Evolutionary conservation across 2,888 invertebrate species (phyloP), one percentile per base, ranked within the genome.

Genomic region (Lasioglossum vierecki): DNA sequence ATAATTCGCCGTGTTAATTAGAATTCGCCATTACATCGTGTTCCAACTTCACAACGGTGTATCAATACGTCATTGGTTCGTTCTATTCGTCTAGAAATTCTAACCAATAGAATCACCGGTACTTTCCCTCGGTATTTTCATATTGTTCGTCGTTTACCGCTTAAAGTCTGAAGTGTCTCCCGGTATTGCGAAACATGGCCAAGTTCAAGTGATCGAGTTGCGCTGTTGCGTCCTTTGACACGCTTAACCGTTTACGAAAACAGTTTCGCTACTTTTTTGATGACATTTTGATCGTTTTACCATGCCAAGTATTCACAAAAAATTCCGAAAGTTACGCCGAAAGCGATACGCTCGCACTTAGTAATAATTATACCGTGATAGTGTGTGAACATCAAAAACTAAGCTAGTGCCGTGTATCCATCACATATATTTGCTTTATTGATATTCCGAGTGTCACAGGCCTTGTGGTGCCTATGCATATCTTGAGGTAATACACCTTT

Each of bases 401-500:
- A 88, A 92, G 85, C 82, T 80, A 82, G 92, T 92, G 91, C 87
- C 88, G 92, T 89, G 92, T 89, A 89, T 79, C 76, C 83, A 83
- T 87, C 85, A 89, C 91, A 91, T 92, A 93, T 92, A 93, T 93
- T 93, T 92, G 92, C 92, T 94, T 93, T 94, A 93, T 94, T 94
- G 94, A 94, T 94, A 94, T 93, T 93, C 92, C 90, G 91, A 92
- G 92, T 93, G 93, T 92, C 93, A 93, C 89, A 92, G 93, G 91
- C 93, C 91, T 91, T 90, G 91, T 93, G 92, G 94, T 93, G 94
- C 93, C 92, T 94, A 94, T 94, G 94, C 93, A 94, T 94, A 94
- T 92, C 92, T 91, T 92, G 93, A 94, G 93, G 93, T 93, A 93
- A 92, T 86, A 76, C 83, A 46, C 79, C 35, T 80, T 82, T 68